phyloP scores from a whole-genome alignment of 2,797 vertebrate genomes.

The Arrhamphus sclerolepis region DNA sequence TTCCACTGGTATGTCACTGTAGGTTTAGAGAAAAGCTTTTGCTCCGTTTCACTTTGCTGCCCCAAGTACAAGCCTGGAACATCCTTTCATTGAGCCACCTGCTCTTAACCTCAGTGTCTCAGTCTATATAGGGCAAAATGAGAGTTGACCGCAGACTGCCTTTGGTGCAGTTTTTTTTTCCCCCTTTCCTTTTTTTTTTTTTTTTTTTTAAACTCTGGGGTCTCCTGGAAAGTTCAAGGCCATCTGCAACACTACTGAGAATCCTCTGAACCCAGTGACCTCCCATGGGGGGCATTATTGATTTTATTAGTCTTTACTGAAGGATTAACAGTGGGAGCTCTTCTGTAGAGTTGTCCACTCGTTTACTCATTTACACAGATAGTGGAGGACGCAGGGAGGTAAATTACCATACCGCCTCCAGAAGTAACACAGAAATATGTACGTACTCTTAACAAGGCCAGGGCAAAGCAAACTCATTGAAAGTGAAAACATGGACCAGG shows the following conservation, averaged over 20 bases:
- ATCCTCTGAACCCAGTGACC: slow-evolving; percentile 45
- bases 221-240: slow-evolving; percentile 62
- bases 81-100: slow-evolving; percentile 16
- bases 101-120: slow-evolving; percentile 32
- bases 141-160: slow-evolving; percentile 14
- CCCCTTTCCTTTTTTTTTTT: background rate
- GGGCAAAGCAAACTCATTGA: slow-evolving; percentile 70
- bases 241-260: slow-evolving; percentile 44
- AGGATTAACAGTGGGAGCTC: slow-evolving; percentile 59
- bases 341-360: slow-evolving; percentile 51
- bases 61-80: background rate
- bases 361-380: slow-evolving; percentile 54
- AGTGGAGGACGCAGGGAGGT: slow-evolving; percentile 36
- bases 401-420: slow-evolving; percentile 55
- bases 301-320: slow-evolving; percentile 70
- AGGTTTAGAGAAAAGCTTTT: slow-evolving; percentile 1
- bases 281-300: slow-evolving; percentile 59
- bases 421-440: slow-evolving; percentile 56
- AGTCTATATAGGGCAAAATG: slow-evolving; percentile 24
- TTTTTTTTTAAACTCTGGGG: slow-evolving; percentile 21
- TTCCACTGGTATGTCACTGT: slow-evolving; percentile 1
- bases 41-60: slow-evolving; percentile 6
- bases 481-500: slow-evolving; percentile 53
- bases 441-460: slow-evolving; percentile 49
- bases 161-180: slow-evolving; percentile 11